Percentiles rank a stretch among this genome's conserved stretches.
Evolutionary conservation across 2,797 vertebrate genomes (phyloP).

Genomic region (Sebastes flavidus): DNA sequence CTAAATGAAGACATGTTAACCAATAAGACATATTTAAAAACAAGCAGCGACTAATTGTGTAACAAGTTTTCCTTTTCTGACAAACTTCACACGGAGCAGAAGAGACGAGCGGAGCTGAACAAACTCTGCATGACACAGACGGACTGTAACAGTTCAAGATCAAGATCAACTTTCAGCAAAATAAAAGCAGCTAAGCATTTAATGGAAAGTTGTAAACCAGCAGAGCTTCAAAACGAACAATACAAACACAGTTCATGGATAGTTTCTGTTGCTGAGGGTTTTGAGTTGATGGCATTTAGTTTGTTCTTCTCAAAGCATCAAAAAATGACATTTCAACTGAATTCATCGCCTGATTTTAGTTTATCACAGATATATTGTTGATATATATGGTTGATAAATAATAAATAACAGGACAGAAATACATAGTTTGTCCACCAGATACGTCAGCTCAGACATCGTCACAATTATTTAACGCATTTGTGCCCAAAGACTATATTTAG

Average conservation of each 20-base stretch:
- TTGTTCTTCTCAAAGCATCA: not conserved
- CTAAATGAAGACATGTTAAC: not conserved
- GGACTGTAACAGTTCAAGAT: not conserved
- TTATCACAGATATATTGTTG: not conserved
- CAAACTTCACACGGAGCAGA: not conserved
- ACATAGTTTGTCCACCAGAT: not conserved
- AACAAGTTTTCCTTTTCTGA: not conserved
- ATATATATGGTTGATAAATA: not conserved
- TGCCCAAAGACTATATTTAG: no score
- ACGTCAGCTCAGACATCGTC: not conserved
- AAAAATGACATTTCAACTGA: not conserved
- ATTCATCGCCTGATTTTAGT: not conserved
- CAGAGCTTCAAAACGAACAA: not conserved
- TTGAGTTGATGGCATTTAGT: not conserved
- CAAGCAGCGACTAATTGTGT: not conserved
- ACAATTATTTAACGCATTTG: not conserved
- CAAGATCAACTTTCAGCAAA: not conserved
- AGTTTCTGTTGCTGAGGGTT: not conserved
- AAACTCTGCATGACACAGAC: not conserved
- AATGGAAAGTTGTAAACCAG: not conserved
- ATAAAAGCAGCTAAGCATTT: not conserved
- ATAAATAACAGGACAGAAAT: not conserved
- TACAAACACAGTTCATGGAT: not conserved
- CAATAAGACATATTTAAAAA: not conserved
- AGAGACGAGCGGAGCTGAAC: not conserved